A percentile compares a stretch with the other conserved stretches of the same genome.
These are phyloP conservation scores for Allobates femoralis DNA, from an alignment of 2,797 vertebrate genomes.

Conservation along the genomic window DNA sequence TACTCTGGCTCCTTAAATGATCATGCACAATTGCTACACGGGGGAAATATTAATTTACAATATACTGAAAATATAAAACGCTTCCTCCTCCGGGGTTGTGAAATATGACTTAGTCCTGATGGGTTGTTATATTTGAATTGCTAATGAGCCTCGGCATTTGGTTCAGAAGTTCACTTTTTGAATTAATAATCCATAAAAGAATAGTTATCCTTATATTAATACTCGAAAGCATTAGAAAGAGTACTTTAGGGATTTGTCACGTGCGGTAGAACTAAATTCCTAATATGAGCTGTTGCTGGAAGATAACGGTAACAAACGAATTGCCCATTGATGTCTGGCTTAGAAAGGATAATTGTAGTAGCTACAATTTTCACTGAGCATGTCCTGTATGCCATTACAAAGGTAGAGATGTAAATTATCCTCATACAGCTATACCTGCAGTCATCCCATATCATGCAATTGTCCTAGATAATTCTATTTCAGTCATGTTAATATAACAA, in stretches of 20 bases:
- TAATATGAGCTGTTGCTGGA: constrained; percentile 53
- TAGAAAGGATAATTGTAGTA: constrained; percentile 50
- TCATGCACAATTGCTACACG: constrained; percentile 39
- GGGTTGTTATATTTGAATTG: constrained; percentile 61
- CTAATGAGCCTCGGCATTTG: constrained; percentile 58
- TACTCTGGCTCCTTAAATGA: constrained; percentile 34
- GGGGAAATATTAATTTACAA: constrained; percentile 55
- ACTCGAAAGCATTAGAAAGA: constrained; percentile 54
- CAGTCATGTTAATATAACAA: not conserved
- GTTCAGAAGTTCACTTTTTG: constrained; percentile 64
- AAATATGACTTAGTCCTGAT: constrained; percentile 56
- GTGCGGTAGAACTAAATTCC: constrained; percentile 44
- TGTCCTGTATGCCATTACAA: constrained; percentile 46
- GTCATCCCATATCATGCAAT: constrained; percentile 4
- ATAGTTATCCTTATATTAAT: constrained; percentile 60
- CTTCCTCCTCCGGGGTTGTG: constrained; percentile 47
- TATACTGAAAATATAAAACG: constrained; percentile 41
- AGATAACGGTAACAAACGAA: constrained; percentile 55
- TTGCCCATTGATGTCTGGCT: constrained; percentile 33
- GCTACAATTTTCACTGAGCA: constrained; percentile 33
- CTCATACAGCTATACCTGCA: constrained; percentile 24
- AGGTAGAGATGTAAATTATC: constrained; percentile 39
- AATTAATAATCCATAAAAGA: constrained; percentile 64
- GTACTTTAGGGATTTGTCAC: constrained; percentile 49
- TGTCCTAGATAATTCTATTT: not conserved